Percentiles rank a stretch among this genome's conserved stretches.
Evolutionary conservation across 2,888 invertebrate species (phyloP).

Genomic region (Euphydryas editha): DNA sequence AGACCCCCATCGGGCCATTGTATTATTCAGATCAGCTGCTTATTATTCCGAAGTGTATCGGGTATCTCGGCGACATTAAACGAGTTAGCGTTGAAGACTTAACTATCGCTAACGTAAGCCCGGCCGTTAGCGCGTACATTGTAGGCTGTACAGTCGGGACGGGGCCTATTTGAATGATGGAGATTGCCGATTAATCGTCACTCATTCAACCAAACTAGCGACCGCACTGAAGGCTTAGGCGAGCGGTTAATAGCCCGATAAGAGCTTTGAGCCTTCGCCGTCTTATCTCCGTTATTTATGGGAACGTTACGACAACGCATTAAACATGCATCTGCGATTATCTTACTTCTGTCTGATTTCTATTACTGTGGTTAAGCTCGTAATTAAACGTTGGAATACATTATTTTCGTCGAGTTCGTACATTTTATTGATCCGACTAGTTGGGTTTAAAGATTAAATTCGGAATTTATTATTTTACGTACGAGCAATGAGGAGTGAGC

Average conservation of each 20-base stretch:
- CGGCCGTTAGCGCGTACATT: constrained; percentile 5
- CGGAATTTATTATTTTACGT: no score
- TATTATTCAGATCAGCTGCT: background rate
- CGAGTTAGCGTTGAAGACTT: background rate
- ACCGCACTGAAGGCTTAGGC: constrained; percentile 16
- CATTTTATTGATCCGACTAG: background rate
- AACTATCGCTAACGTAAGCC: constrained; percentile 2
- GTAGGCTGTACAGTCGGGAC: constrained; percentile 13
- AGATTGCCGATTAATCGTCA: constrained; percentile 24
- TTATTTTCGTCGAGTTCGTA: background rate
- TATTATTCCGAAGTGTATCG: background rate
- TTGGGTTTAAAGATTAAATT: no score
- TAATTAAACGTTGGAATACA: background rate
- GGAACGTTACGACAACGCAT: background rate
- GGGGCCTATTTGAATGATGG: background rate
- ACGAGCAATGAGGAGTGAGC: no score
- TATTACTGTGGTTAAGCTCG: background rate
- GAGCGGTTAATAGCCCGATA: constrained; percentile 22
- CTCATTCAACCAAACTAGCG: constrained; percentile 24
- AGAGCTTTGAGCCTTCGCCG: constrained; percentile 5
- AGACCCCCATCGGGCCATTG: constrained; percentile 6
- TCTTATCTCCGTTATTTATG: constrained; percentile 11
- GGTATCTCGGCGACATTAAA: constrained; percentile 3
- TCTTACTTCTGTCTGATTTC: background rate
- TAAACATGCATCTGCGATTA: background rate